Base-by-base conservation (phyloP, 2,888 invertebrate species). In the Cephus spinipes region DNA sequence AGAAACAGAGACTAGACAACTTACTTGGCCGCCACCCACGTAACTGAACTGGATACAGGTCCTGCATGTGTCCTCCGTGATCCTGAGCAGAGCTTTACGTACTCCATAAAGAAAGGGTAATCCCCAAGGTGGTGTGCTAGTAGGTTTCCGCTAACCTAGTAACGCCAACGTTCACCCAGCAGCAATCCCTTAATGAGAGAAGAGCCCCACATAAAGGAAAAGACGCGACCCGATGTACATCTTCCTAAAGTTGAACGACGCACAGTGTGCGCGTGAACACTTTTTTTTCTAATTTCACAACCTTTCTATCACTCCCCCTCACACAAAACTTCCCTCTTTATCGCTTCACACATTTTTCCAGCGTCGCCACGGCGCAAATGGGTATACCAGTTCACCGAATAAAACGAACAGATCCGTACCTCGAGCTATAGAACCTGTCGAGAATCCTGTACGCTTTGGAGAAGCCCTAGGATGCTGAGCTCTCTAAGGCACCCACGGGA, bases 201-300 rank as follows among this genome's bases (percentile, higher is more conserved):
- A 6, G 23, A 4, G 23, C 23, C 55, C 9, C 23, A 9, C 23
- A 55, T 55, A 55, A 55, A 55, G 55, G 55, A 55, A 55, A 55
- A 23, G 23, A 55, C 55, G 23, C 23, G 55, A 23, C 23, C 15
- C 15, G 40, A 40, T 4, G 40, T 40, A 40, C 23, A 9, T 55
- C 2, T 55, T 23, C 23, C 55, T 23, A 23, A 55, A 55, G 23
- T 55, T 55, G 6, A 9, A 23, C 23, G 55, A 55, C 2, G 23
- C 55, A 9, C 23, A 0, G 23, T 9, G 2, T 9, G 55, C 1
- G 55, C 55, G 23, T 9, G 23, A 55, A 55, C 36, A 36, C 1
- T 55, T 55, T 23, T 15, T 55, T 15, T 32, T 69, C 31, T 31
- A 69, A n/a, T 71, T 73, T 79, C 78, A 80, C 79, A 68, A 69